phyloP scores from a whole-genome alignment of 2,113 vertebrate genomes.

The Platichthys flesus region DNA sequence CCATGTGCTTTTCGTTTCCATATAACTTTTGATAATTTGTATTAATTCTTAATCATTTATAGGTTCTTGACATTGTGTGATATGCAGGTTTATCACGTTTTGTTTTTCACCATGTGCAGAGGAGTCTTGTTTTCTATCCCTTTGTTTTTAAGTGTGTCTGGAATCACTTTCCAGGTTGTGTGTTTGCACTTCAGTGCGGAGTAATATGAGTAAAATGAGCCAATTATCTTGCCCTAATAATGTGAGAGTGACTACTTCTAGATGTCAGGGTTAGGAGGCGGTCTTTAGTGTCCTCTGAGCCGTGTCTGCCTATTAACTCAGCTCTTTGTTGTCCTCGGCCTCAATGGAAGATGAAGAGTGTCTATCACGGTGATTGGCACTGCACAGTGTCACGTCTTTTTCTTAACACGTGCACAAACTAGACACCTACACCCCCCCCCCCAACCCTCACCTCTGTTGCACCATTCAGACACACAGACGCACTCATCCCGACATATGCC shows the following conservation, averaged over 20 bases:
- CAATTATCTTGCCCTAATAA: slow-evolving; percentile 58
- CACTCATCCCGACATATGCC: slow-evolving; percentile 32
- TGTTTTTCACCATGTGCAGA: neutral
- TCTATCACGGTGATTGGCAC: slow-evolving; percentile 65
- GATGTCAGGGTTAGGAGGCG: slow-evolving; percentile 51
- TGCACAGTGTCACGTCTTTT: slow-evolving; percentile 46
- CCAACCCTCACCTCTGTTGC: slow-evolving; percentile 41
- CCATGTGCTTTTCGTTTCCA: too few species aligned
- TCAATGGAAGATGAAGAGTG: slow-evolving; percentile 59
- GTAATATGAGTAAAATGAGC: slow-evolving; percentile 43
- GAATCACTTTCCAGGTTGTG: slow-evolving; percentile 9
- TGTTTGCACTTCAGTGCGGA: slow-evolving; percentile 29
- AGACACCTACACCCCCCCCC: slow-evolving; percentile 28
- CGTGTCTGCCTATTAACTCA: slow-evolving; percentile 59
- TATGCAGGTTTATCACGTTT: neutral
- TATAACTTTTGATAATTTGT: neutral
- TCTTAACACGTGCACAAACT: slow-evolving; percentile 24
- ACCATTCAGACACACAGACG: slow-evolving; percentile 33
- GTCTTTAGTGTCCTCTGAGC: slow-evolving; percentile 61
- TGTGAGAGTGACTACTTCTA: slow-evolving; percentile 40
- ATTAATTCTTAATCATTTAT: neutral
- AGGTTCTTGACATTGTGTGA: too few species aligned
- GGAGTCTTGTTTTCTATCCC: neutral
- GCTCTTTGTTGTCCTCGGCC: slow-evolving; percentile 62
- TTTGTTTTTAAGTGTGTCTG: neutral